phyloP scores from a whole-genome alignment of 2,888 invertebrate genomes.

The Drosophila neoperkinsi region DNA sequence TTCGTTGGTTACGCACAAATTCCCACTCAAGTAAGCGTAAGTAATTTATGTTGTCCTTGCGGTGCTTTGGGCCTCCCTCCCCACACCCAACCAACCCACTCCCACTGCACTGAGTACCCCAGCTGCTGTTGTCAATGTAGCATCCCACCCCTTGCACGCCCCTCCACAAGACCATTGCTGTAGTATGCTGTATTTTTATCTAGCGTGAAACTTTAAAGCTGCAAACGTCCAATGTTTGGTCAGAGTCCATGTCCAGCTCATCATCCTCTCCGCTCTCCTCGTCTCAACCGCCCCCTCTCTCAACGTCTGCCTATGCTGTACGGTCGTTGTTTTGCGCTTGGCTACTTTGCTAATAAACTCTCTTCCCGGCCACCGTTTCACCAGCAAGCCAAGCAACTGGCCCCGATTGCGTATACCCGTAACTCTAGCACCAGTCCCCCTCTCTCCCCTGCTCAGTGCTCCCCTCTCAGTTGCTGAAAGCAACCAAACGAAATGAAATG shows the following conservation, averaged over 20 bases:
- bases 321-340: slow-evolving; percentile 68
- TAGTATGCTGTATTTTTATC: slow-evolving; percentile 59
- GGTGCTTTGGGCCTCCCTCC: slow-evolving; percentile 56
- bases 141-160: neutral
- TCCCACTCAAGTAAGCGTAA: slow-evolving; percentile 82
- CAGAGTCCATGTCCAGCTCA: slow-evolving; percentile 50
- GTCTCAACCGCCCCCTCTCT: too few species aligned
- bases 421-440: neutral
- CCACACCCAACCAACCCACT: neutral
- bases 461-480: slow-evolving; percentile 44
- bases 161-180: neutral
- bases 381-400: slow-evolving; percentile 25
- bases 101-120: slow-evolving; percentile 5
- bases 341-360: slow-evolving; percentile 79
- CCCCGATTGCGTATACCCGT: slow-evolving; percentile 6
- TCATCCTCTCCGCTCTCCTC: slow-evolving; percentile 36
- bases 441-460: neutral
- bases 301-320: slow-evolving; percentile 2
- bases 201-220: slow-evolving; percentile 76
- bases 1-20: slow-evolving; percentile 82
- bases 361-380: slow-evolving; percentile 37
- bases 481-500: slow-evolving; percentile 76
- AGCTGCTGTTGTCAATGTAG: slow-evolving; percentile 37
- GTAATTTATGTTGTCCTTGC: slow-evolving; percentile 82
- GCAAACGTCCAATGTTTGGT: slow-evolving; percentile 60